Evolutionary conservation across 1,140 invertebrate species (phyloP).

Genomic region (Eumeta japonica): DNA sequence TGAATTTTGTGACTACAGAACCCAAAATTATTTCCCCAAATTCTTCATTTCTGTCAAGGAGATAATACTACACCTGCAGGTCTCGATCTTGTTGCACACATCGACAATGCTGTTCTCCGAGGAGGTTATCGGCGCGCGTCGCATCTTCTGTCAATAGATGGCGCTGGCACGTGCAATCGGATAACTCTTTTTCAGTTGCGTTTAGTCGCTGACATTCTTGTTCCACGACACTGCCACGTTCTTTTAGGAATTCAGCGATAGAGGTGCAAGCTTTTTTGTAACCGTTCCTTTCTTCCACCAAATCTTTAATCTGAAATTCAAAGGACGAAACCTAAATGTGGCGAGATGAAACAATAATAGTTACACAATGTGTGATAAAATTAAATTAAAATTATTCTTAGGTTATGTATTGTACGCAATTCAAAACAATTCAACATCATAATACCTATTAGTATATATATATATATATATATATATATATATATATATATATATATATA

Average conservation of each 20-base stretch:
- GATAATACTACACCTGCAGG: slow-evolving; percentile 19
- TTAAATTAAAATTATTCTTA: not conserved
- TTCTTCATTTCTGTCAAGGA: not conserved
- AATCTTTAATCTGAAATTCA: slow-evolving; percentile 25
- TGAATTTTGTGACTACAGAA: too few species aligned
- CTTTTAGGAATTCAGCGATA: slow-evolving; percentile 21
- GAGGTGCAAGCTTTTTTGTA: slow-evolving; percentile 21
- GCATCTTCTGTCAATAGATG: slow-evolving; percentile 29
- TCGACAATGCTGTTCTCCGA: slow-evolving; percentile 25
- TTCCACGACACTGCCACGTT: slow-evolving; percentile 17
- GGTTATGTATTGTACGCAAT: too few species aligned
- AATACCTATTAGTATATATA: too few species aligned
- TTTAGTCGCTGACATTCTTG: slow-evolving; percentile 17
- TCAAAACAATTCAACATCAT: too few species aligned
- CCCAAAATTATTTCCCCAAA: too few species aligned
- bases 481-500: too few species aligned
- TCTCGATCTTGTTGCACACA: slow-evolving; percentile 31
- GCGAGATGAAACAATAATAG: not conserved
- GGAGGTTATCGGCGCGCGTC: slow-evolving; percentile 8
- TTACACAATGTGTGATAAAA: too few species aligned
- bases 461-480: too few species aligned
- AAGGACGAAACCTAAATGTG: not conserved
- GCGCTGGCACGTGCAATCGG: slow-evolving; percentile 18
- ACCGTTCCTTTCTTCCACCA: slow-evolving; percentile 30
- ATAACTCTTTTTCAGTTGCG: slow-evolving; percentile 26